Base-by-base conservation (phyloP, 2,113 vertebrate species). In the Vulpes lagopus region DNA sequence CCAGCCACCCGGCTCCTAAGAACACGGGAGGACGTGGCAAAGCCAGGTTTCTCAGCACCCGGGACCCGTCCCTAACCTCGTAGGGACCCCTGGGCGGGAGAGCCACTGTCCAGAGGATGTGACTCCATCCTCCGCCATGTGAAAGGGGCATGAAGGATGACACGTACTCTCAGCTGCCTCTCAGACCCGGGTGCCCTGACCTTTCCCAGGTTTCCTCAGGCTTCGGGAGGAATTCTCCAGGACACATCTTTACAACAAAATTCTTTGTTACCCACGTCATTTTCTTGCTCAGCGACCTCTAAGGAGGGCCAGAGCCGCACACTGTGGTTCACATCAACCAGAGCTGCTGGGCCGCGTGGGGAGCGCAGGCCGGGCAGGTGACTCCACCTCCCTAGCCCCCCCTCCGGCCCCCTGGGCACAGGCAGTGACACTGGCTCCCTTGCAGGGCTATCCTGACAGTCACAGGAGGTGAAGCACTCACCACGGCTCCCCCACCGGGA, bases 61-160 rank as follows among this genome's bases (percentile, higher is more conserved):
- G 23, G 22, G 62, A 25, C 3, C n/a, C 49, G 9, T 59, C 4
- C 60, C 25, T 6, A 69, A 73, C 22, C 38, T 27, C 32, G 3
- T 0, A 2, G 32, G 11, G 8, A 15, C n/a, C 25, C 51, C 65
- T 1, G 14, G 35, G 35, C 0, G 19, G 82, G 53, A 22, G 19
- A 8, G 10, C 19, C 82, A 22, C 74, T 23, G 7, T 23, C 8
- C n/a, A 5, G 57, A 23, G 27, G 27, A 8, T 20, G 1, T 1
- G 8, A 16, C 22, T n/a, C 11, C 12, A 1, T 19, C 60, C 2
- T 2, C 62, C 0, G 0, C 4, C 16, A 5, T 17, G 1, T 1
- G 32, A 27, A 22, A 85, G n/a, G 51, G 5, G 1, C 5, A 22
- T 3, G 2, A 7, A n/a, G 1, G 51, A 35, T 1, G 43, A 8